Evolutionary conservation across 2,797 vertebrate species (phyloP), one percentile per base, ranked within the genome.

Genomic region (Arremon brunneinucha): DNA sequence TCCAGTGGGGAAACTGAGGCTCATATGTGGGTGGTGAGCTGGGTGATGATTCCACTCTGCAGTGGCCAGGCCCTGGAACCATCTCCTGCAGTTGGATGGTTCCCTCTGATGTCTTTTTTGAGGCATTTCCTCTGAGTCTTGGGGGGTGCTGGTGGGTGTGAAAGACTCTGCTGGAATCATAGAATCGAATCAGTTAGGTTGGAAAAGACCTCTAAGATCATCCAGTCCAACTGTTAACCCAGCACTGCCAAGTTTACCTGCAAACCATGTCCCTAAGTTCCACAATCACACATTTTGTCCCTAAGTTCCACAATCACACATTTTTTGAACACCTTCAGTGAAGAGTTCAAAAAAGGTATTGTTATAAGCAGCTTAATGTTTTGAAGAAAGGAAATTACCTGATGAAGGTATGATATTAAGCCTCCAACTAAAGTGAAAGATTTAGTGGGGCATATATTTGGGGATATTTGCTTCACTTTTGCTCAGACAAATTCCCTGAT

Each of bases 1-100:
- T 71, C 18, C 43, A 17, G 14, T 14, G 60, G 15, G 35, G 50
- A 82, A 92, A 79, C 21, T 7, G 49, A 76, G 46, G 63, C n/a
- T 69, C 6, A 1, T 2, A 0, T 2, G 6, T 23, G 27, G 28
- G 11, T 70, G 37, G 32, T 46, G 69, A 56, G 14, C 16, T 69
- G 39, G 22, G 12, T 53, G 37, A 14, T 74, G 35, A 47, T 35
- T 28, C 7, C 8, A 18, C 11, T 39, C 22, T 74, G 43, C 50
- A n/a, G 35, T 41, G 37, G 49, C 49, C 49, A 49, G 69, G 46
- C 41, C 8, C 2, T 4, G 22, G 24, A 75, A 35, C 19, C 30
- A 65, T 9, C 9, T 65, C 39, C 30, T 87, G 35, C 56, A 37
- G 46, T 3, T 26, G 60, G 23, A 13, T 46, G 15, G 23, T 55